These are phyloP conservation scores for Petrocephalus sullivani DNA, from an alignment of 2,797 vertebrate species.

Conservation along the genomic window DNA sequence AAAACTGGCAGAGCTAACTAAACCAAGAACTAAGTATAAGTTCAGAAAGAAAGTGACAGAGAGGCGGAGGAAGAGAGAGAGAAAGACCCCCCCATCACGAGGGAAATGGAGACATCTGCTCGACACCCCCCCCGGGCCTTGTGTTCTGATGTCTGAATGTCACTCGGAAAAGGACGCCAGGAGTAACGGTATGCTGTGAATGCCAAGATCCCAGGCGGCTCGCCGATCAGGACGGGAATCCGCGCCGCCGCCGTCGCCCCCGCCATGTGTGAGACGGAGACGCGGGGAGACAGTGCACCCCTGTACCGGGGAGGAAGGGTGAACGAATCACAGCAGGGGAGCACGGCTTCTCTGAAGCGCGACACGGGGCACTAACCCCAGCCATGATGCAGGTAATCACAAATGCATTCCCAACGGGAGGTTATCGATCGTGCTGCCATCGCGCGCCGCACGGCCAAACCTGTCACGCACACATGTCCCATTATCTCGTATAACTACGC, in stretches of 20 bases:
- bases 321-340: not conserved
- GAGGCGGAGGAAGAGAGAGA: not conserved
- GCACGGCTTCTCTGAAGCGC: not conserved
- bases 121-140: constrained; percentile 50
- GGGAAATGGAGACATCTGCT: constrained; percentile 54
- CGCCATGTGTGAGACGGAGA: not conserved
- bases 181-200: constrained; percentile 46
- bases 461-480: not conserved
- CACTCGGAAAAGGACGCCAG: constrained; percentile 47
- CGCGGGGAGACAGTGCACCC: not conserved
- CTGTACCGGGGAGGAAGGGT: not conserved
- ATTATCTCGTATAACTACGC: not conserved
- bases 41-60: not conserved
- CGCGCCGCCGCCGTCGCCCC: not conserved
- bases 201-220: constrained; percentile 7
- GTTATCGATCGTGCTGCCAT: constrained; percentile 46
- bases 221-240: not conserved
- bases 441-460: not conserved
- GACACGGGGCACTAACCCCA: constrained; percentile 37
- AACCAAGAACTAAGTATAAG: not conserved
- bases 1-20: not conserved
- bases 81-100: constrained; percentile 29
- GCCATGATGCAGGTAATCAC: constrained; percentile 59
- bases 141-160: constrained; percentile 55
- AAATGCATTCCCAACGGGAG: constrained; percentile 43